Evolutionary conservation across 1,140 invertebrate genomes (phyloP), one percentile per base, ranked within the genome.

Genomic region (Nephotettix cincticeps): DNA sequence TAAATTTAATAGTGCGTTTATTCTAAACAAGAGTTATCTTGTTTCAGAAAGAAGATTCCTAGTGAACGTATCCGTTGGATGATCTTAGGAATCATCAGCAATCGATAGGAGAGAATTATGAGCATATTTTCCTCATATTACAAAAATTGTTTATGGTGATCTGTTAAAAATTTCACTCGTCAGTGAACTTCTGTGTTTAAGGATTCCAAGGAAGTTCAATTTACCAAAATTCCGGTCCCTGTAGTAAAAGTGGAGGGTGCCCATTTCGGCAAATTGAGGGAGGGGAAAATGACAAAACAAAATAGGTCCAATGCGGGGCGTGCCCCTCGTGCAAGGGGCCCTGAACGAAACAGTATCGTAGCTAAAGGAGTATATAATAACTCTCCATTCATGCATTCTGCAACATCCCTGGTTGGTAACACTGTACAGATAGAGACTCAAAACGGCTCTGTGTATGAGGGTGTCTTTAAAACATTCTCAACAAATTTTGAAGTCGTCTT

Each of bases 281-380:
- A 74, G 71, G 76, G 75, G 76, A 82, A 76, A 73, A 84, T 83
- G 81, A 84, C 80, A 71, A 83, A 76, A 74, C 84, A 84, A 77
- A 81, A 79, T 74, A 82, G 83, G 75, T 75, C 81, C 17, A 84
- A 83, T 74, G 78, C 81, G 45, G 78, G 80, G 61, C 83, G 82
- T 83, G 86, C 87, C 73, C 87, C 88, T 61, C 83, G 89, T 75
- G 83, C 80, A 69, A 79, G 78, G 65, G 77, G 80, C 17, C 81
- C 79, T 68, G 83, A 84, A 58, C 84, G 87, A 75, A 81, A 80
- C 63, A 81, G 79, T 64, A 83, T 90, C 36, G 81, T 86, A 73
- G 85, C 89, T 25, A 93, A 95, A 79, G 94, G 93, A 71, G 89
- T 95, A 29, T 96, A 95, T 80, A 91, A 88, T 75, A 95, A 96